Evolutionary conservation across 1,140 invertebrate species (phyloP).

Genomic region (Marisa cornuarietis): DNA sequence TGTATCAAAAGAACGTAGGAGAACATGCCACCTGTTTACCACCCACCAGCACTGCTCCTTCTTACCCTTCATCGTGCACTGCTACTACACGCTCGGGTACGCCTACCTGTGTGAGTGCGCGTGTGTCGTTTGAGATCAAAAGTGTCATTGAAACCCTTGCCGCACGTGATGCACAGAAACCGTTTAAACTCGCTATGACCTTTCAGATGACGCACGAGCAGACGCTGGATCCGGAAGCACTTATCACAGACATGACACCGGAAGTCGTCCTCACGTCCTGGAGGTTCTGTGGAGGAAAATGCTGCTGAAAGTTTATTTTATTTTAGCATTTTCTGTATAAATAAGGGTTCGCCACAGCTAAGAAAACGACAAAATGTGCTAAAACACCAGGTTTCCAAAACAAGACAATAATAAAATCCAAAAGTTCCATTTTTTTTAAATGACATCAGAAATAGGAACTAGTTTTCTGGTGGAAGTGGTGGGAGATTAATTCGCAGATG

Average conservation of each 20-base stretch:
- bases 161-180: conserved; percentile 98
- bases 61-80: too few relatives aligned
- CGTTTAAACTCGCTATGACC: conserved; percentile 98
- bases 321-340: not conserved
- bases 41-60: too few relatives aligned
- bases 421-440: too few relatives aligned
- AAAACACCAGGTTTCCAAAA: not conserved
- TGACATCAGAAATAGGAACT: too few relatives aligned
- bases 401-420: not conserved
- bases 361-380: conserved; percentile 2
- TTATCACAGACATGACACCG: conserved; percentile 91
- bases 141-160: conserved; percentile 99
- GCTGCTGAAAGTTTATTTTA: not conserved
- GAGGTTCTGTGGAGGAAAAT: not conserved
- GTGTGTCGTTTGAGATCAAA: conserved; percentile 99
- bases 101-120: conserved; percentile 94
- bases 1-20: too few relatives aligned
- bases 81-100: not conserved
- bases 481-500: too few relatives aligned
- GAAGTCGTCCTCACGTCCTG: conserved; percentile 32
- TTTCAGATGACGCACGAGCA: conserved; percentile 98
- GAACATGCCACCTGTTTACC: too few relatives aligned
- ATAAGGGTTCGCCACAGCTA: not conserved
- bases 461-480: too few relatives aligned
- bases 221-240: conserved; percentile 90